Evolutionary conservation across 1,140 invertebrate species (phyloP), one percentile per base, ranked within the genome.

Genomic region (Drosophila asahinai): DNA sequence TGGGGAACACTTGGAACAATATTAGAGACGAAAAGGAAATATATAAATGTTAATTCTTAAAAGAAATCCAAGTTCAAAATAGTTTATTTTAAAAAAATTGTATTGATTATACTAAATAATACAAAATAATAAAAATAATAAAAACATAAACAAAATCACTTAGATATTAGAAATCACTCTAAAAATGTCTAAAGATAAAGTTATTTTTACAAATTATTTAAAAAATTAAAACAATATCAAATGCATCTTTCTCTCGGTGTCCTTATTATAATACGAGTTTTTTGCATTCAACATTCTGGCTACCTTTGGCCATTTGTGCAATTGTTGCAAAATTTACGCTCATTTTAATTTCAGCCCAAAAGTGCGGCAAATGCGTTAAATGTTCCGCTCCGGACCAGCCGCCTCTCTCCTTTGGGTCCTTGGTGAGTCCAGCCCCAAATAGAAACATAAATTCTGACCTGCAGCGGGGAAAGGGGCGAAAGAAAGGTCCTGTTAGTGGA

Each of bases 291-390:
- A 1, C 47, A 36, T 76, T 22, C 33, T 7, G 15, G 43, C 36
- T 40, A 36, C 49, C 40, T 22, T 42, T 47, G 30, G 45, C 73
- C 68, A 75, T 86, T 90, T 90, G 52, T 86, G 86, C 86, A 90
- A 74, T 91, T 91, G 86, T 91, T 77, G 86, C 86, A 86, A 80
- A 90, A 90, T 90, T 74, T 90, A 80, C 86, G 82, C 76, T 86
- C 52, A 70, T 90, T 86, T 91, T 86, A 89, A 89, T 89, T 86
- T 19, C n/a, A 43, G 42, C 40, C 51, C 54, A 45, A 65, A 62
- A 38, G 57, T 55, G 74, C 80, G 60, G 84, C 84, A 83, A 83
- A 73, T 86, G 83, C 77, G 83, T 87, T 84, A 65, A 89, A 83
- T 86, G 75, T 86, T 63, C 40, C 51, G 57, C 57, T 51, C 17